Percentiles rank a stretch among this genome's conserved stretches.
phyloP scores from a whole-genome alignment of 2,797 vertebrate species.

The Pseudochaenichthys georgianus region DNA sequence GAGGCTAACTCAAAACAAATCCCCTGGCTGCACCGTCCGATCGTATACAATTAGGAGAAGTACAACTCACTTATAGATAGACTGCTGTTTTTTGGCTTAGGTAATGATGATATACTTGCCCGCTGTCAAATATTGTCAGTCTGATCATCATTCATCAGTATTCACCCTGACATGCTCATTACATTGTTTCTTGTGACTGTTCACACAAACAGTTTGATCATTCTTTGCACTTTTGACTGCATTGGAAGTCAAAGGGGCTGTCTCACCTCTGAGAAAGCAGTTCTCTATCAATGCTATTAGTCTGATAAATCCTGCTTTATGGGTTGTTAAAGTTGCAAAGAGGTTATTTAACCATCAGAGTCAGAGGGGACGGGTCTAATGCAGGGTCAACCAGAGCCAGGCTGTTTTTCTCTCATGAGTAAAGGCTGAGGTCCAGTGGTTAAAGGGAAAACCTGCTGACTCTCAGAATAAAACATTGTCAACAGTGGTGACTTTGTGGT shows the following conservation, averaged over 20 bases:
- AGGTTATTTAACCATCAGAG: conserved; percentile 55
- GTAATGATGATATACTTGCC: conserved; percentile 66
- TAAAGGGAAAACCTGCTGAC: conserved; percentile 37
- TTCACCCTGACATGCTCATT: conserved; percentile 54
- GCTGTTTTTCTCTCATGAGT: conserved; percentile 45
- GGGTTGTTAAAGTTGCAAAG: conserved; percentile 46
- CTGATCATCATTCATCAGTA: conserved; percentile 55
- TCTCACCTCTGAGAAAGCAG: conserved; percentile 40
- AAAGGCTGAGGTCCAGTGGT: conserved; percentile 21
- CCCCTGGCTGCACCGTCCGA: conserved; percentile 49
- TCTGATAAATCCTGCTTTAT: conserved; percentile 52
- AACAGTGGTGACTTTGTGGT: conserved; percentile 48
- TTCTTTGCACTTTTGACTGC: conserved; percentile 22
- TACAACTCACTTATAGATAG: conserved; percentile 61
- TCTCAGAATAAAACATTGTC: conserved; percentile 54
- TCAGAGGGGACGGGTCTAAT: conserved; percentile 58
- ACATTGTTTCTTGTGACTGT: conserved; percentile 65
- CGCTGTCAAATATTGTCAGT: conserved; percentile 67
- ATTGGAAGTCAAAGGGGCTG: conserved; percentile 33
- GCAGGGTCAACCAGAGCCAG: conserved; percentile 52
- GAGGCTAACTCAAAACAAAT: conserved; percentile 74
- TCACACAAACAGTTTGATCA: conserved; percentile 14
- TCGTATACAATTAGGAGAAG: conserved; percentile 68
- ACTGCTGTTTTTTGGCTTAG: conserved; percentile 49
- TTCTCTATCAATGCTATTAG: conserved; percentile 41